Evolutionary conservation across 2,797 vertebrate genomes (phyloP).

Genomic region (Synaphobranchus kaupii): DNA sequence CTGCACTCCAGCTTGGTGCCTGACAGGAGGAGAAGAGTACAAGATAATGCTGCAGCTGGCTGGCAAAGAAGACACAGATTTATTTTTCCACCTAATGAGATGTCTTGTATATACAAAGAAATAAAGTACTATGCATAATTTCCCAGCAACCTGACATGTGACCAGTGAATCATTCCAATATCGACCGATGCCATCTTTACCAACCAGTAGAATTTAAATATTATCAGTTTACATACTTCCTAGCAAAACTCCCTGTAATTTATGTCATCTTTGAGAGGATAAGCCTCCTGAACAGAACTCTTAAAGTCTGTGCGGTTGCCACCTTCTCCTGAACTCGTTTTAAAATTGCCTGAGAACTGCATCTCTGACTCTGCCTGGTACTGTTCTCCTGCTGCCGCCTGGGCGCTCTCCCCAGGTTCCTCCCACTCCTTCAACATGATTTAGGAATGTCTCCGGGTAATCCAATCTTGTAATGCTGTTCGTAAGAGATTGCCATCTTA

Average conservation of each 20-base stretch:
- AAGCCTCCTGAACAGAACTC: neutral
- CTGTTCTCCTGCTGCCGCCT: neutral
- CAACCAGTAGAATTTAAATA: neutral
- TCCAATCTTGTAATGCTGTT: slow-evolving; percentile 52
- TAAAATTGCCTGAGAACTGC: no score
- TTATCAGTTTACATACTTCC: neutral
- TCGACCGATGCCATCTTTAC: neutral
- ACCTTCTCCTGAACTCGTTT: no score
- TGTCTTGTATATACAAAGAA: neutral
- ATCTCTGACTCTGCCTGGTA: no score
- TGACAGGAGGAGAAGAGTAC: neutral
- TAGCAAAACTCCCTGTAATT: neutral
- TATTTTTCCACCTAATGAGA: neutral
- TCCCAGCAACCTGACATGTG: neutral
- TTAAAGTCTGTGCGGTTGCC: no score
- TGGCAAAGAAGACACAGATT: neutral
- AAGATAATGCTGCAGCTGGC: neutral
- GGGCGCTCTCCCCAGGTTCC: neutral
- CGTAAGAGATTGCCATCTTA: slow-evolving; percentile 41
- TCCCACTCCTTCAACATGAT: slow-evolving; percentile 41
- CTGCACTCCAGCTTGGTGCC: neutral
- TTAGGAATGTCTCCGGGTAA: slow-evolving; percentile 47
- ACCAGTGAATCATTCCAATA: neutral
- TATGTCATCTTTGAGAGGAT: neutral
- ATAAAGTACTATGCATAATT: neutral